Percentiles rank a stretch among this genome's conserved stretches.
Conservation (phyloP, 2,113 vertebrate species). For the Vimba vimba region DNA sequence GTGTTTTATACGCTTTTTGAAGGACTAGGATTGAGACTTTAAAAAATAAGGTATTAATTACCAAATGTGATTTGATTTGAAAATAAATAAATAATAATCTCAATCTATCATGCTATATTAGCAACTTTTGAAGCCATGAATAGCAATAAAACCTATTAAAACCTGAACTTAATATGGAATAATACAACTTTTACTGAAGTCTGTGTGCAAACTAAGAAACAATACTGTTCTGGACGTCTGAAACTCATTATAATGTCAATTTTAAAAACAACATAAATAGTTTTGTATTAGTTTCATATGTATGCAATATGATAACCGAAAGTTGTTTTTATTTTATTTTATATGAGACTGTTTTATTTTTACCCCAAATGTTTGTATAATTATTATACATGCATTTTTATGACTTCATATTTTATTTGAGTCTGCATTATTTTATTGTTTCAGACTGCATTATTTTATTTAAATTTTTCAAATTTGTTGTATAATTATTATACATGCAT, state of each 20-base stretch:
- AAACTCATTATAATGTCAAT: neutral
- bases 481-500: neutral
- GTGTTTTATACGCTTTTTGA: neutral
- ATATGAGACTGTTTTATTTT: neutral
- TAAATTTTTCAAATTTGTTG: neutral
- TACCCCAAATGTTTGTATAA: neutral
- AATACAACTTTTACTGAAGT: neutral
- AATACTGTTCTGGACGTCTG: neutral
- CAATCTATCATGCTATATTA: neutral
- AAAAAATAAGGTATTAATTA: no score
- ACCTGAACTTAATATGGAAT: neutral
- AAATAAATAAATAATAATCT: no score
- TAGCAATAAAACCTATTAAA: neutral
- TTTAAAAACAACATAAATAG: no score
- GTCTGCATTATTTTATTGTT: neutral
- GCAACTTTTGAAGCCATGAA: neutral
- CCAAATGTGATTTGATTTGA: no score
- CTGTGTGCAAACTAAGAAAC: neutral
- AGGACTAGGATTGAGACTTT: neutral
- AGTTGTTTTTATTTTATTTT: neutral
- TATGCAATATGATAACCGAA: neutral
- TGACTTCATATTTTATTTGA: neutral
- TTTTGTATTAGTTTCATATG: slow-evolving; percentile 9
- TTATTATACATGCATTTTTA: neutral
- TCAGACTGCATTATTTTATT: neutral